Evolutionary conservation across 2,888 invertebrate genomes (phyloP), one percentile per base, ranked within the genome.

Genomic region (Polia nebulosa): DNA sequence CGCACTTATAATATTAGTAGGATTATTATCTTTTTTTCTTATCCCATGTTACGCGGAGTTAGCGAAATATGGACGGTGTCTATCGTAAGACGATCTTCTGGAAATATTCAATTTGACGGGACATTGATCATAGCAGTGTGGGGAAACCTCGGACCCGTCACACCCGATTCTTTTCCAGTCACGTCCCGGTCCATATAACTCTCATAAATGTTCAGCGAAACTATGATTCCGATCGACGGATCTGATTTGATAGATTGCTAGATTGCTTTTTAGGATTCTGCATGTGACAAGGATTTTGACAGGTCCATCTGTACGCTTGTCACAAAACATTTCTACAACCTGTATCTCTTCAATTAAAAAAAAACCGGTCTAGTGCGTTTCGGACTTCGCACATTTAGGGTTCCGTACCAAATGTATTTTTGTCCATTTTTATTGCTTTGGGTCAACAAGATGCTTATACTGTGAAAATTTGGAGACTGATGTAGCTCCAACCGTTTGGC

Each of bases 21-120:
- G n/a, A n/a, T n/a, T n/a, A n/a, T n/a, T n/a, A n/a, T n/a, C n/a
- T n/a, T n/a, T n/a, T n/a, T n/a, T n/a, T n/a, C n/a, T n/a, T n/a
- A n/a, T n/a, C n/a, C n/a, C n/a, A n/a, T n/a, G n/a, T n/a, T n/a
- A n/a, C n/a, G n/a, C n/a, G n/a, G n/a, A n/a, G n/a, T n/a, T n/a
- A n/a, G n/a, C n/a, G n/a, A n/a, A 73, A 77, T 64, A 76, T 66
- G 66, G 73, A 45, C 67, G 55, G 45, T 67, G 65, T 73, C 72
- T 76, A 77, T 65, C 61, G 52, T 68, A 81, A 85, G 86, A 85
- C 78, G 88, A 85, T 82, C 81, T 84, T 76, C 83, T 85, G 85
- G 83, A 85, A 89, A 91, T 90, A 92, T 92, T 92, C 90, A 92
- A 92, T 92, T 92, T 91, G 91, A 88, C 90, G 91, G 91, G 85